Conservation (phyloP, 2,888 invertebrate genomes). For the Dicyrtomina minuta region DNA sequence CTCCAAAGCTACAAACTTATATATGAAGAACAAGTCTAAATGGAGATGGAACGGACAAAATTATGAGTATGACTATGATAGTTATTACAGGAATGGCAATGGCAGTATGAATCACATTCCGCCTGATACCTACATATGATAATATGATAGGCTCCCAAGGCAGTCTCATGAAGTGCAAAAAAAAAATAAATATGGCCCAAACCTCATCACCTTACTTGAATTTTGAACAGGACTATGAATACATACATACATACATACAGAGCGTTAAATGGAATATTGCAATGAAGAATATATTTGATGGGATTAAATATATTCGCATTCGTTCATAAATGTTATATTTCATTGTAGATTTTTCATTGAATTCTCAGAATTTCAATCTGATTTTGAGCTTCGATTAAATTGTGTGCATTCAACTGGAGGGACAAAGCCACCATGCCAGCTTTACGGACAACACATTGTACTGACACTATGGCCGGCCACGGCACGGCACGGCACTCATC, state of each 20-base stretch:
- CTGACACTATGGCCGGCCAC: not conserved
- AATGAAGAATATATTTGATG: not conserved
- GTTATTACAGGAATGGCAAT: too few relatives aligned
- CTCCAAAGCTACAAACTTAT: not conserved
- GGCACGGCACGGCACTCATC: too few relatives aligned
- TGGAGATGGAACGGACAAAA: not conserved
- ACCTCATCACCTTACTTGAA: too few relatives aligned
- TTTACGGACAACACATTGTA: not conserved
- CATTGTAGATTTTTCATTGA: slow-evolving; percentile 5
- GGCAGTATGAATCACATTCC: too few relatives aligned
- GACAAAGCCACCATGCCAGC: too few relatives aligned
- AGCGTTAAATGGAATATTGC: not conserved
- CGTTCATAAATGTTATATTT: not conserved
- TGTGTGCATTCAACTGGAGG: not conserved
- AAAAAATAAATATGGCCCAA: too few relatives aligned
- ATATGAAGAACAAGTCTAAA: not conserved
- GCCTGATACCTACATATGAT: too few relatives aligned
- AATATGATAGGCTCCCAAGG: too few relatives aligned
- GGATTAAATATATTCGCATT: slow-evolving; percentile 2
- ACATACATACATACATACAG: too few relatives aligned
- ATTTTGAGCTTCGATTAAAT: slow-evolving; percentile 10
- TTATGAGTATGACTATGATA: too few relatives aligned
- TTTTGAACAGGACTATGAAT: too few relatives aligned
- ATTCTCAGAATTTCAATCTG: slow-evolving; percentile 8
- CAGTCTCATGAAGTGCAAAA: not conserved